Evolutionary conservation across 2,113 vertebrate species (phyloP).

Genomic region (Nannobrachium achirus): DNA sequence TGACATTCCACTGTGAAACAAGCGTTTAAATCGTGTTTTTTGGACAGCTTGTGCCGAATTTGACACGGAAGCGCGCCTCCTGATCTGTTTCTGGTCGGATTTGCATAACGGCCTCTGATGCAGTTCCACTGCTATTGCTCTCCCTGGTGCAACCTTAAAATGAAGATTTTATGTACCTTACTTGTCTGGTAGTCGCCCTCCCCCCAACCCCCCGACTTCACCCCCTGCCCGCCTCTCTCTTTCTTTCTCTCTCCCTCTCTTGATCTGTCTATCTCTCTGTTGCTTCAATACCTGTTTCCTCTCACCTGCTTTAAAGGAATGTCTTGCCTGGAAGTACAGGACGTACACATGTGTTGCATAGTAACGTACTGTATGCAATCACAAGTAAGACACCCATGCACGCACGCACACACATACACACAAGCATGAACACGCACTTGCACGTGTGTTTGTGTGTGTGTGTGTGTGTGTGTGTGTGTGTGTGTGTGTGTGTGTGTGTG

Average conservation of each 20-base stretch:
- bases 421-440: conserved; percentile 8
- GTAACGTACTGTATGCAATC: too few species aligned
- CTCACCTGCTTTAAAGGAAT: not conserved
- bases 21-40: too few species aligned
- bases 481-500: not conserved
- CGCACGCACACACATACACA: conserved; percentile 34
- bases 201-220: too few species aligned
- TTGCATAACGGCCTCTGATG: too few species aligned
- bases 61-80: too few species aligned
- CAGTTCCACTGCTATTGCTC: too few species aligned
- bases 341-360: not conserved
- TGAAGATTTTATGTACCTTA: too few species aligned
- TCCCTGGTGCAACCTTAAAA: too few species aligned
- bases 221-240: not conserved
- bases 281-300: not conserved
- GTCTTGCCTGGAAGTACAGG: conserved; percentile 37
- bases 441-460: conserved; percentile 8
- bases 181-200: not conserved
- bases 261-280: conserved; percentile 6
- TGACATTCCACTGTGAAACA: too few species aligned
- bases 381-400: conserved; percentile 18
- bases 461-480: conserved; percentile 4
- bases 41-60: too few species aligned
- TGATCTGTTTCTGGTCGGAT: too few species aligned
- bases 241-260: conserved; percentile 3